Base-by-base conservation (phyloP, 2,888 invertebrate species). In the Conus canariensis region DNA sequence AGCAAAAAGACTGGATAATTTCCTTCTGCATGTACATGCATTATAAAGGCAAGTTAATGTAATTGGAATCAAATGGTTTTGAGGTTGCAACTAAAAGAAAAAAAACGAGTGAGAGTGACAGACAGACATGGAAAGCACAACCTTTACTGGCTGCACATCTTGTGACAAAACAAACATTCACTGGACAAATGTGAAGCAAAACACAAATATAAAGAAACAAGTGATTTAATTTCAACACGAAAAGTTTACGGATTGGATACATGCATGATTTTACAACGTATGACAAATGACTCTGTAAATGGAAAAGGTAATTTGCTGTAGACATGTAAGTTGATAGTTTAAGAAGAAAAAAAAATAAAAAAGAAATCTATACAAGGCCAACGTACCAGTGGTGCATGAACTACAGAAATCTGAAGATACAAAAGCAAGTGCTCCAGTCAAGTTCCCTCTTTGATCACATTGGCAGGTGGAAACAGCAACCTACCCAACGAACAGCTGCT, bases 191-290 rank as follows among this genome's bases (percentile, higher is more conserved):
- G 25, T 30, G 1, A 85, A 59, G 7, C 60, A 85, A 25, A 58
- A 45, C 58, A 22, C 83, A 58, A 12, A 60, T 60, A 25, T 85
- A 90, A 90, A 90, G 90, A 91, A 92, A 91, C 85, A 88, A 89
- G 91, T 93, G 93, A 91, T 92, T 92, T 92, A 92, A 92, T 92
- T 91, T 91, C 92, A 92, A 91, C 93, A 93, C 93, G 92, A 89
- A 93, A 93, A 92, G 93, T 91, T 92, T 93, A 92, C 93, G 92
- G 92, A 93, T 93, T 93, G 92, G 92, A 93, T 93, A 93, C 93
- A 93, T 93, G 93, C 93, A 93, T 93, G 93, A 93, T 92, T 92
- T 93, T 93, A 93, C 93, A 93, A 93, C 92, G 91, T 92, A 88
- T 92, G 92, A 93, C 93, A 93, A 92, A 91, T 91, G 91, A 93